Percentiles rank a stretch among this genome's conserved stretches.
Conservation (phyloP, 2,113 vertebrate species). For the Nycticebus coucang region DNA sequence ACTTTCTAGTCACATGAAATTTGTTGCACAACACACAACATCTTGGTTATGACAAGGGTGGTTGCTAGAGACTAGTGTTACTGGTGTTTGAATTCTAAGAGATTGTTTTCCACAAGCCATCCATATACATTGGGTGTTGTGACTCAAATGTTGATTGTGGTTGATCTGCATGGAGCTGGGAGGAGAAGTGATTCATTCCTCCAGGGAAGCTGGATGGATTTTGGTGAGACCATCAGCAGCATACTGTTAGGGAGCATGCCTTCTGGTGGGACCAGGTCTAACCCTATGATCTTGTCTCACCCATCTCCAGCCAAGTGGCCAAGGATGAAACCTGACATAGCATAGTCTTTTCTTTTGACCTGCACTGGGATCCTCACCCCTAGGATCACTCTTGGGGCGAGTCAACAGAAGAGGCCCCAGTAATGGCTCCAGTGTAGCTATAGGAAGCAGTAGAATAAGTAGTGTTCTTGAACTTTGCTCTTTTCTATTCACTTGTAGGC, state of each 20-base stretch:
- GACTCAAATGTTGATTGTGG: not conserved
- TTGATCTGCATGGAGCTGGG: not conserved
- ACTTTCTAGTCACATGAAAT: constrained; percentile 48
- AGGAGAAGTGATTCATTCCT: not conserved
- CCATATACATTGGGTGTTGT: not conserved
- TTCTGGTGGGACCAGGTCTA: not conserved
- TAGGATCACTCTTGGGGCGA: not conserved
- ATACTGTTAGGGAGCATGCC: not conserved
- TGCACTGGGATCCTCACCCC: not conserved
- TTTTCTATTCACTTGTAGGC: not conserved
- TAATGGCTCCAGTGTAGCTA: not conserved
- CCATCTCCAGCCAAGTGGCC: not conserved
- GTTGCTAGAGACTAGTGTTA: not conserved
- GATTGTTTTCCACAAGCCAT: constrained; percentile 24
- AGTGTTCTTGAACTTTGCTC: not conserved
- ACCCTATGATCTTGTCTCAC: not conserved
- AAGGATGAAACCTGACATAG: not conserved
- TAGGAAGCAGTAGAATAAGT: not conserved
- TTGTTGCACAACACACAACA: constrained; percentile 61
- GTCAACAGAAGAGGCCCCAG: not conserved
- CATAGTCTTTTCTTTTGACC: not conserved
- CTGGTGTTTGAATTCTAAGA: constrained; percentile 24
- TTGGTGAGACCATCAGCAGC: not conserved
- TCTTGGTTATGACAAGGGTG: constrained; percentile 34
- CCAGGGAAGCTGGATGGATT: not conserved